Conservation (phyloP, 2,888 invertebrate species). For the Acholoe squamosa region DNA sequence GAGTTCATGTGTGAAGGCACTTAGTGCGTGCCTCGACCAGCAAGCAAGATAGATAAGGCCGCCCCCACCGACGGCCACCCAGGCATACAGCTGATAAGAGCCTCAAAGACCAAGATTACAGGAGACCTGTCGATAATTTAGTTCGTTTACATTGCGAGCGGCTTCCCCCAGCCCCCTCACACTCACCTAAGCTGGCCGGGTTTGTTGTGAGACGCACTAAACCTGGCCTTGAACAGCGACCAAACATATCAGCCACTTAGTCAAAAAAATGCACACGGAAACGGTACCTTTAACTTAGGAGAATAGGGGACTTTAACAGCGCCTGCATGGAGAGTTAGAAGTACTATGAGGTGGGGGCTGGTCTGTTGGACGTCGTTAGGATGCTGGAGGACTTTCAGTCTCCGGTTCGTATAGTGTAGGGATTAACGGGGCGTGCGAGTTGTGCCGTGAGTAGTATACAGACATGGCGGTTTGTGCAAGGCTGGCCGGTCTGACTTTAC, state of each 20-base stretch:
- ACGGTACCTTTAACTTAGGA: no score
- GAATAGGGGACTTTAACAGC: no score
- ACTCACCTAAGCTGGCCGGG: background rate
- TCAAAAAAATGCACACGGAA: no score
- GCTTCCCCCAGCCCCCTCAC: background rate
- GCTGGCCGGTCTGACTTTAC: background rate
- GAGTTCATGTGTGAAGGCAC: conserved; percentile 16
- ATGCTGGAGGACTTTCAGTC: background rate
- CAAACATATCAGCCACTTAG: no score
- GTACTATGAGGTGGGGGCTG: background rate
- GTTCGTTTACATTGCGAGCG: conserved; percentile 38
- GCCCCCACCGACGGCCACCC: background rate
- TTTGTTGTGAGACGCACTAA: background rate
- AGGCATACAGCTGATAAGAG: conserved; percentile 28
- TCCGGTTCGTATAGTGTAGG: conserved; percentile 10
- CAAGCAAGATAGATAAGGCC: background rate
- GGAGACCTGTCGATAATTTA: conserved; percentile 39
- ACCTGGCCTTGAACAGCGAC: background rate
- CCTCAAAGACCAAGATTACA: conserved; percentile 58
- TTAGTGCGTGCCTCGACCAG: conserved; percentile 28
- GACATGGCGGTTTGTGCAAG: background rate
- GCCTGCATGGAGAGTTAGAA: background rate
- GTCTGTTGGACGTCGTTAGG: background rate
- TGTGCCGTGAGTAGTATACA: conserved; percentile 15
- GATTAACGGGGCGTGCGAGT: background rate